Conservation (phyloP, 2,113 vertebrate genomes). For the Tupaia tana region DNA sequence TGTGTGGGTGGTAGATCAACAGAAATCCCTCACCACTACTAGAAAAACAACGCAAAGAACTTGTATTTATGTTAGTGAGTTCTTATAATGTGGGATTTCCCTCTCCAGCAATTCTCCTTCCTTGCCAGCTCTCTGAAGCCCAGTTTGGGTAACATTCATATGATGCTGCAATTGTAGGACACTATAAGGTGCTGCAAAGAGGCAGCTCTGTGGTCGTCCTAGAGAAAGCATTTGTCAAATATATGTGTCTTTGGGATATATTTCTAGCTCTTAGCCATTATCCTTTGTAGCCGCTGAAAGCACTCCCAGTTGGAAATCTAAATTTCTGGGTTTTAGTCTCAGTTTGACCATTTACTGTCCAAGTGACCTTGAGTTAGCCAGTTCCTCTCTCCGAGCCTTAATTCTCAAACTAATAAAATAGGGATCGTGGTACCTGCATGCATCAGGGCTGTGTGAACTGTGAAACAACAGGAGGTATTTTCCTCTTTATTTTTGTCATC, state of each 20-base stretch:
- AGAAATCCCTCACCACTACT: slow-evolving; percentile 60
- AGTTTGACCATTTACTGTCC: slow-evolving; percentile 33
- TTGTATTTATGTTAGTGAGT: slow-evolving; percentile 64
- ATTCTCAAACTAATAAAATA: not conserved
- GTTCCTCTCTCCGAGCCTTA: not conserved
- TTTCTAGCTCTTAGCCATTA: slow-evolving; percentile 44
- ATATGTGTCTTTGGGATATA: slow-evolving; percentile 43
- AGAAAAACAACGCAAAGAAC: slow-evolving; percentile 63
- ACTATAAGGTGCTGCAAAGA: not conserved
- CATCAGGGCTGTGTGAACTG: not conserved
- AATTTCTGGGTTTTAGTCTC: slow-evolving; percentile 64
- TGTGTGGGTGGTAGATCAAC: slow-evolving; percentile 48
- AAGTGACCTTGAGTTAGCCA: not conserved
- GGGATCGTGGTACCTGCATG: not conserved
- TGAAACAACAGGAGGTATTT: not conserved
- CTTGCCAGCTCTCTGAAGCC: slow-evolving; percentile 65
- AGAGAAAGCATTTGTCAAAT: slow-evolving; percentile 33
- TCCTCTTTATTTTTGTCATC: not conserved
- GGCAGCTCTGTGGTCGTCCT: not conserved
- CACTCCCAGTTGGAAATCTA: slow-evolving; percentile 21
- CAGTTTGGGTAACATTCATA: slow-evolving; percentile 52
- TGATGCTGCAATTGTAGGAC: slow-evolving; percentile 40
- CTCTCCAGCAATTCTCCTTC: slow-evolving; percentile 58
- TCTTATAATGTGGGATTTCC: slow-evolving; percentile 69
- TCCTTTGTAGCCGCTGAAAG: slow-evolving; percentile 41